A percentile compares a stretch with the other conserved stretches of the same genome.
Conservation (phyloP, 35 echinoderm and acorn worm species). For the Acanthaster planci region DNA sequence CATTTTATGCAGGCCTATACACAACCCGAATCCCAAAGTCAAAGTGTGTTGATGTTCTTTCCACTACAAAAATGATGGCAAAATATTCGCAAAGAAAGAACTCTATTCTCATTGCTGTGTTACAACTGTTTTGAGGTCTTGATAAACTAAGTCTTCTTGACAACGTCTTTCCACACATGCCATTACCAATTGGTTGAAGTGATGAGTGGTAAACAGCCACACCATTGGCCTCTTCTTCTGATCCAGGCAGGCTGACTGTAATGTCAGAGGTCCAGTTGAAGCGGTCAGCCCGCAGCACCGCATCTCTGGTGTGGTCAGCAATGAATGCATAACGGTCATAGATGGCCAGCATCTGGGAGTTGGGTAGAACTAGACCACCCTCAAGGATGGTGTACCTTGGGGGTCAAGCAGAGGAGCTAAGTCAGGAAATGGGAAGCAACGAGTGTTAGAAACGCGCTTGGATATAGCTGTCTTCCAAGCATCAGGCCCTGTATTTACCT, state of each 20-base stretch:
- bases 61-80: too few relatives aligned
- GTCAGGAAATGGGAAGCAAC: not conserved
- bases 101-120: too few relatives aligned
- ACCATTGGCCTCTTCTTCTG: not conserved
- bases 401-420: not conserved
- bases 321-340: conserved; percentile 66
- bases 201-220: conserved; percentile 48
- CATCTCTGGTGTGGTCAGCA: conserved; percentile 55
- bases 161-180: too few relatives aligned
- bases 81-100: too few relatives aligned
- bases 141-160: too few relatives aligned
- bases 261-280: conserved; percentile 44
- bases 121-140: too few relatives aligned
- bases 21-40: too few relatives aligned
- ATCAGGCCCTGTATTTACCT: too few relatives aligned
- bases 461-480: too few relatives aligned
- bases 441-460: too few relatives aligned
- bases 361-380: conserved; percentile 47
- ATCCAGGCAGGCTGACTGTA: conserved; percentile 6
- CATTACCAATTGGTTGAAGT: conserved; percentile 63
- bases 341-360: conserved; percentile 46
- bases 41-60: too few relatives aligned
- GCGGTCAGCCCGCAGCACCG: conserved; percentile 40
- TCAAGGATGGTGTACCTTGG: conserved; percentile 60
- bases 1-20: too few relatives aligned